Percentiles rank a stretch among this genome's conserved stretches.
Conservation (phyloP, 2,888 invertebrate genomes). For the Anarsia innoxiella region DNA sequence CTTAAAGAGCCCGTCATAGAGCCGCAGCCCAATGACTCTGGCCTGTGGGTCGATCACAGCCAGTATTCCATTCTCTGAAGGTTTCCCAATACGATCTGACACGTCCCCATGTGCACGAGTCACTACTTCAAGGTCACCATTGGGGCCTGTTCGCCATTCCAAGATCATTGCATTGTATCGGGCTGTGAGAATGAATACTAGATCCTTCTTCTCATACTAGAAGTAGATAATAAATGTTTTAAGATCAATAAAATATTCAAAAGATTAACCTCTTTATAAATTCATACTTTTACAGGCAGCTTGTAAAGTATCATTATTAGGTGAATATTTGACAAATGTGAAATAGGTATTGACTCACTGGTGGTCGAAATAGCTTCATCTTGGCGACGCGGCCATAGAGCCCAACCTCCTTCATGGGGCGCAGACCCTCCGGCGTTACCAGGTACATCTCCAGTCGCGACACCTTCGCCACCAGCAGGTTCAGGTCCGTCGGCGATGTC, state of each 20-base stretch:
- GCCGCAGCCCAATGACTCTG: conserved; percentile 93
- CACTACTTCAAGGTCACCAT: conserved; percentile 92
- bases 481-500: conserved; percentile 94
- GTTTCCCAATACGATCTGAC: conserved; percentile 94
- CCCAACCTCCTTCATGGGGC: conserved; percentile 95
- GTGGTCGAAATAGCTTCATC: conserved; percentile 94
- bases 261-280: too few species aligned
- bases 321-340: not conserved
- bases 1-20: conserved; percentile 98
- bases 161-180: conserved; percentile 98
- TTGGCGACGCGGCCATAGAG: conserved; percentile 96
- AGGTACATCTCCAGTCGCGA: conserved; percentile 95
- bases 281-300: too few species aligned
- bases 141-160: conserved; percentile 83
- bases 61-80: conserved; percentile 96
- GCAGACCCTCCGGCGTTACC: conserved; percentile 96
- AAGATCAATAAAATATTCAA: too few species aligned
- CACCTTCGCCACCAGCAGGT: conserved; percentile 96
- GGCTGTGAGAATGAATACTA: conserved; percentile 93
- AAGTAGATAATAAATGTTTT: conserved; percentile 24
- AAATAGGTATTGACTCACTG: conserved; percentile 70
- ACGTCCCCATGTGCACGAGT: conserved; percentile 98
- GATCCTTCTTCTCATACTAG: conserved; percentile 92
- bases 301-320: too few species aligned
- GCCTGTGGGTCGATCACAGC: conserved; percentile 97